These are phyloP conservation scores for Napeogenes inachia DNA, from an alignment of 2,888 invertebrate species.

Conservation along the genomic window DNA sequence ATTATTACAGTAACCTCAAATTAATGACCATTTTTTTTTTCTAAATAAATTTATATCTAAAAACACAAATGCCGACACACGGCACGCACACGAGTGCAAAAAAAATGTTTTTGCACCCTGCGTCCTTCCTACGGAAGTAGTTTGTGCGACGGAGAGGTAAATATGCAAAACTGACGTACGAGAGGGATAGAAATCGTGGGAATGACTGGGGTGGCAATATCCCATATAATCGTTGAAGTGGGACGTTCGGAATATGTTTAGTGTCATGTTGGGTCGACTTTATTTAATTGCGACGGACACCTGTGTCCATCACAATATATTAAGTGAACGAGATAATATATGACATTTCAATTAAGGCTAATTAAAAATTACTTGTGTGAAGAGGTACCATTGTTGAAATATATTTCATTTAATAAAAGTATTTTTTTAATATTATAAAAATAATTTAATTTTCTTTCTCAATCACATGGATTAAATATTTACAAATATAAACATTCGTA, in stretches of 20 bases:
- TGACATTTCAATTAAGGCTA: no score
- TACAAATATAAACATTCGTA: slow-evolving; percentile 33
- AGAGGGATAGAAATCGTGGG: slow-evolving; percentile 62
- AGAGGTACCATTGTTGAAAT: no score
- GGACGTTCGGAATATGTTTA: slow-evolving; percentile 34
- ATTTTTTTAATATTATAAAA: slow-evolving; percentile 23
- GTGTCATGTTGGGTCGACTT: neutral
- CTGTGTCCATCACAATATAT: slow-evolving; percentile 7
- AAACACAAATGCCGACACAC: slow-evolving; percentile 44
- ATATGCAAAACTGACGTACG: slow-evolving; percentile 31
- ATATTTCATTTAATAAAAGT: neutral
- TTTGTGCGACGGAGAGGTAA: slow-evolving; percentile 37
- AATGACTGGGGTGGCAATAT: slow-evolving; percentile 72
- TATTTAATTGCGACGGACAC: slow-evolving; percentile 7
- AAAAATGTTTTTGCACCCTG: slow-evolving; percentile 71
- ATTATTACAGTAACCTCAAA: neutral
- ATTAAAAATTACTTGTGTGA: no score
- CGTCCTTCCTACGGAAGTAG: slow-evolving; percentile 69
- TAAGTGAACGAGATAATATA: neutral
- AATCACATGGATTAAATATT: slow-evolving; percentile 24
- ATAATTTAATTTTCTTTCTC: slow-evolving; percentile 34
- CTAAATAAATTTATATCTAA: slow-evolving; percentile 17
- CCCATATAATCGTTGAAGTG: slow-evolving; percentile 70
- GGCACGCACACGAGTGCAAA: slow-evolving; percentile 63
- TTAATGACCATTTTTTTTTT: no score